Conservation (phyloP, 2,113 vertebrate genomes). For the Sinocyclocheilus rhinocerous region DNA sequence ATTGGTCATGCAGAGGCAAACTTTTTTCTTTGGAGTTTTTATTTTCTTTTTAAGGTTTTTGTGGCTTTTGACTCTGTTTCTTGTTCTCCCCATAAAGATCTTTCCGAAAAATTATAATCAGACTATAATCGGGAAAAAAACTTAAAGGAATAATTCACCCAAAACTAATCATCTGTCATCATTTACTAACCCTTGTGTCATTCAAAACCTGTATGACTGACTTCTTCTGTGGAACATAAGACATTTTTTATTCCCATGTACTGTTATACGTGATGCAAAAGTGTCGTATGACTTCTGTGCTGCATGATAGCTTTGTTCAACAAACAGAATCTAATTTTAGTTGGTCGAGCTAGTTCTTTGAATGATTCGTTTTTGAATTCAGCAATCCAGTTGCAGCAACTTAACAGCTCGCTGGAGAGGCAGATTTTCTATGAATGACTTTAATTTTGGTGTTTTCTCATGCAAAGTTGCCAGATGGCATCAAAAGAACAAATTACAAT, state of each 20-base stretch:
- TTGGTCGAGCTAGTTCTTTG: too few relatives aligned
- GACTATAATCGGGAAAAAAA: neutral
- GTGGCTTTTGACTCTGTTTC: constrained; percentile 2
- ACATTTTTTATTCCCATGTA: neutral
- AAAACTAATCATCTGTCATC: neutral
- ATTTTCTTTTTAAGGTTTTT: neutral
- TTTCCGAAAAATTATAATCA: neutral
- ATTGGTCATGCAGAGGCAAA: neutral
- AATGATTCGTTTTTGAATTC: too few relatives aligned
- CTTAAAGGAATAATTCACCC: neutral
- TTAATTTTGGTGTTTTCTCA: neutral
- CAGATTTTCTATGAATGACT: neutral
- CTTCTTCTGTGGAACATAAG: neutral
- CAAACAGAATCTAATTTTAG: too few relatives aligned
- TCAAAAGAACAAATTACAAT: neutral
- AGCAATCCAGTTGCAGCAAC: too few relatives aligned
- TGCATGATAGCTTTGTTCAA: too few relatives aligned
- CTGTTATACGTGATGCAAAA: neutral
- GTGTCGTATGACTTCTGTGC: neutral
- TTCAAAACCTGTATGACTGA: neutral
- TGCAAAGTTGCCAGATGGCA: neutral
- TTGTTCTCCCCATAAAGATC: constrained; percentile 15
- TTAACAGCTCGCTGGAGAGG: neutral
- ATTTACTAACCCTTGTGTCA: neutral
- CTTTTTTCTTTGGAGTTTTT: neutral